These are phyloP conservation scores for Acanthaster planci DNA, from an alignment of 35 echinoderm and acorn worm genomes.

Conservation along the genomic window DNA sequence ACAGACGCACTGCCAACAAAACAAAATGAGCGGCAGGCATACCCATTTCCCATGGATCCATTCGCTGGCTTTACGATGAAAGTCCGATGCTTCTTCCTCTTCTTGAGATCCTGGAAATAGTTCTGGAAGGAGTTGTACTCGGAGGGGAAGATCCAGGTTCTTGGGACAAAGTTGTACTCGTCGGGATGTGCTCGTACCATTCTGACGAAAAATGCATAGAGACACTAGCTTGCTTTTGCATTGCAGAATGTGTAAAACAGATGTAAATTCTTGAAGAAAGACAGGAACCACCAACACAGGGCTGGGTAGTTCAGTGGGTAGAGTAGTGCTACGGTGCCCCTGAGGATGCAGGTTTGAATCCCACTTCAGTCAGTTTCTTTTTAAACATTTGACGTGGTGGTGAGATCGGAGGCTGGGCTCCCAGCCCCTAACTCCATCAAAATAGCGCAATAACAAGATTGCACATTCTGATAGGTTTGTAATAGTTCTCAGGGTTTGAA, in stretches of 20 bases:
- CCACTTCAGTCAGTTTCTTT: no score
- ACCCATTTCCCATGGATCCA: conserved; percentile 99
- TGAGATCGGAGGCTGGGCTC: no score
- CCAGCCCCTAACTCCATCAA: neutral
- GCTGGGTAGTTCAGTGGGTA: no score
- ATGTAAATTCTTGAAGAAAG: no score
- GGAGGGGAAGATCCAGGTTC: conserved; percentile 92
- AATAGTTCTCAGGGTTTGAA: neutral
- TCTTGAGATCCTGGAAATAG: conserved; percentile 84
- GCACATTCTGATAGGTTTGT: neutral
- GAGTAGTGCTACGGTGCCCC: no score
- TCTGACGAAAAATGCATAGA: conserved; percentile 42
- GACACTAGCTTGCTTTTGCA: no score
- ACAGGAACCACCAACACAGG: no score
- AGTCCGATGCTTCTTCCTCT: conserved; percentile 81
- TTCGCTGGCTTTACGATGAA: conserved; percentile 97
- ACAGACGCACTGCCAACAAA: no score
- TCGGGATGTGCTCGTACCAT: conserved; percentile 90
- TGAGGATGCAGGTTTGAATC: no score
- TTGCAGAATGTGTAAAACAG: no score
- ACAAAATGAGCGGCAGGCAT: neutral
- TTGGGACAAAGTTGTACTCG: conserved; percentile 84
- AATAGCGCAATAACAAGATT: neutral
- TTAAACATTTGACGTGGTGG: no score
- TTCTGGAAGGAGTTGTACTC: conserved; percentile 91